These are phyloP conservation scores for Coelogynopora nodosa DNA, from an alignment of 2,888 invertebrate genomes.

Conservation along the genomic window DNA sequence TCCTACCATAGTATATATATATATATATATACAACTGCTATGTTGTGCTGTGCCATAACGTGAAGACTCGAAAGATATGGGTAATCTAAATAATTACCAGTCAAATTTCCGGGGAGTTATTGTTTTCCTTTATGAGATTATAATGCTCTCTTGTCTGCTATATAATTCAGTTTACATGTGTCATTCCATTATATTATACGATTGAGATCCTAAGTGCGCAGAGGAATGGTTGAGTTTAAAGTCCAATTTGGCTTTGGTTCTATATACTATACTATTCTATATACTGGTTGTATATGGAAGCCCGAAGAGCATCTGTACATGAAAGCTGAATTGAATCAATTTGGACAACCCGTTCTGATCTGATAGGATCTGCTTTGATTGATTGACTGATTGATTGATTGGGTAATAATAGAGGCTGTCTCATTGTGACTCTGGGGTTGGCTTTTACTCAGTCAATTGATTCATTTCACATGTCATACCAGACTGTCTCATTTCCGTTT, in stretches of 20 bases:
- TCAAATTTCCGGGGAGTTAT: no score
- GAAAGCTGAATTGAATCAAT: neutral
- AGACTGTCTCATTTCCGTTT: neutral
- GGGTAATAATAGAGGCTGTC: neutral
- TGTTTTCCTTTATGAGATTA: no score
- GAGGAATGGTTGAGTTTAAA: no score
- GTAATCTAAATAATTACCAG: no score
- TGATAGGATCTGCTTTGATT: neutral
- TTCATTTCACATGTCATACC: neutral
- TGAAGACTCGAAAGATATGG: no score
- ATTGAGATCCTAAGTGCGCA: no score
- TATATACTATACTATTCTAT: neutral
- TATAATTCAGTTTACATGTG: no score
- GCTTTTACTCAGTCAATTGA: neutral
- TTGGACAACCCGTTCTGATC: neutral
- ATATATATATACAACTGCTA: no score
- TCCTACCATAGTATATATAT: no score
- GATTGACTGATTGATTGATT: constrained; percentile 19
- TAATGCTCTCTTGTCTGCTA: no score
- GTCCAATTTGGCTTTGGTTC: no score
- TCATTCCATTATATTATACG: neutral
- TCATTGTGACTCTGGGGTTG: neutral
- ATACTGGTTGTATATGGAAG: neutral
- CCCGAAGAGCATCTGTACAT: neutral
- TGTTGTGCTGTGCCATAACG: no score